Evolutionary conservation across 2,797 vertebrate genomes (phyloP).

Genomic region (Rallus crepitans): DNA sequence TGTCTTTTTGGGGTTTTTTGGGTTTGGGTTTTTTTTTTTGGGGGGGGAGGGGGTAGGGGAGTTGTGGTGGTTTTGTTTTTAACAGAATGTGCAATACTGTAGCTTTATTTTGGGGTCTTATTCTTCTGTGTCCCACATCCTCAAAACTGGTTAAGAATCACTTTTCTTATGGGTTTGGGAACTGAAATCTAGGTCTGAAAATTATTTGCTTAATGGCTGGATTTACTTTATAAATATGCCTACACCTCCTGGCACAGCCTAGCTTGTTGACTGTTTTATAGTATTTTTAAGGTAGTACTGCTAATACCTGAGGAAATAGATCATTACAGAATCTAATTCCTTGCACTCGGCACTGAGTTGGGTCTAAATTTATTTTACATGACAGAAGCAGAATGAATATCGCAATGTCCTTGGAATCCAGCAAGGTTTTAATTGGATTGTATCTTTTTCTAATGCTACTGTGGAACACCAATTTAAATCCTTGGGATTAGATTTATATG

Average conservation of each 20-base stretch:
- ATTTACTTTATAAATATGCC: background rate
- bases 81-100: background rate
- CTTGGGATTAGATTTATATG: constrained; percentile 57
- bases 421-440: constrained; percentile 66
- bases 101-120: too few species aligned
- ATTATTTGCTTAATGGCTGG: background rate
- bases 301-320: constrained; percentile 40
- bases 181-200: background rate
- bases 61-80: background rate
- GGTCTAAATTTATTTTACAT: constrained; percentile 51
- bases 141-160: background rate
- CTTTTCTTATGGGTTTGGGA: background rate
- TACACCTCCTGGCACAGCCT: background rate
- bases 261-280: background rate
- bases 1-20: too few species aligned
- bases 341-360: constrained; percentile 3
- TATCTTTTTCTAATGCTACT: constrained; percentile 50
- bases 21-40: too few species aligned
- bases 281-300: constrained; percentile 4
- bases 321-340: constrained; percentile 49
- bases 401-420: constrained; percentile 45
- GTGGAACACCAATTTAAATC: constrained; percentile 63
- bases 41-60: too few species aligned
- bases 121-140: background rate
- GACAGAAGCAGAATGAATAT: constrained; percentile 52